These are phyloP conservation scores for Allobates femoralis DNA, from an alignment of 2,797 vertebrate genomes.

Conservation along the genomic window DNA sequence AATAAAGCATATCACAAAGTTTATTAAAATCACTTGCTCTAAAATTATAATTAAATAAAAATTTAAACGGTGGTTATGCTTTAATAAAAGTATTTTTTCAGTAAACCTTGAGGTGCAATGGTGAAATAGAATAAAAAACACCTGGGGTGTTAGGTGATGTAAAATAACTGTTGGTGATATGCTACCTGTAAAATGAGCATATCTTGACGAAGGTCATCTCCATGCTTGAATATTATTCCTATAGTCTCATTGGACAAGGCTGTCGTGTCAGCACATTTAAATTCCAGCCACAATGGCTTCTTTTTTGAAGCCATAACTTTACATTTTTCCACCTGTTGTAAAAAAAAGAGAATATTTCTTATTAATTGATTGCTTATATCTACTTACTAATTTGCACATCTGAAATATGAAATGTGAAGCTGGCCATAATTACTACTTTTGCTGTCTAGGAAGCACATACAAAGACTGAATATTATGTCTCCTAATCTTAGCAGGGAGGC, in stretches of 20 bases:
- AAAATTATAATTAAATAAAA: no score
- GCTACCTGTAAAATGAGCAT: conserved; percentile 98
- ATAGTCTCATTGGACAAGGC: conserved; percentile 92
- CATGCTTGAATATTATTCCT: conserved; percentile 97
- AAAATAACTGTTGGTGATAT: not conserved
- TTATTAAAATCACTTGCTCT: no score
- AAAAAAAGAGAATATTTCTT: not conserved
- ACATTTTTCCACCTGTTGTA: conserved; percentile 91
- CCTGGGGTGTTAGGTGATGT: not conserved
- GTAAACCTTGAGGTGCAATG: not conserved
- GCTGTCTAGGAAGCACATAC: not conserved
- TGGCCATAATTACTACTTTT: not conserved
- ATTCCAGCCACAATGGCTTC: conserved; percentile 97
- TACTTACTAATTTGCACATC: not conserved
- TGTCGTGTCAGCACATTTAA: conserved; percentile 91
- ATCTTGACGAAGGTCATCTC: conserved; percentile 96
- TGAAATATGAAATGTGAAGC: not conserved
- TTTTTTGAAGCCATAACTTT: conserved; percentile 99
- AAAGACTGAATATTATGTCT: not conserved
- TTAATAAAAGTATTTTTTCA: no score
- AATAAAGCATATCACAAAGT: no score
- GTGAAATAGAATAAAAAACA: no score
- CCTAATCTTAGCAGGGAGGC: not conserved
- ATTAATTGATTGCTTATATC: not conserved
- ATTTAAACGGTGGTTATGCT: no score